Base-by-base conservation (phyloP, 2,888 invertebrate species). In the Ferdinandea cuprea region DNA sequence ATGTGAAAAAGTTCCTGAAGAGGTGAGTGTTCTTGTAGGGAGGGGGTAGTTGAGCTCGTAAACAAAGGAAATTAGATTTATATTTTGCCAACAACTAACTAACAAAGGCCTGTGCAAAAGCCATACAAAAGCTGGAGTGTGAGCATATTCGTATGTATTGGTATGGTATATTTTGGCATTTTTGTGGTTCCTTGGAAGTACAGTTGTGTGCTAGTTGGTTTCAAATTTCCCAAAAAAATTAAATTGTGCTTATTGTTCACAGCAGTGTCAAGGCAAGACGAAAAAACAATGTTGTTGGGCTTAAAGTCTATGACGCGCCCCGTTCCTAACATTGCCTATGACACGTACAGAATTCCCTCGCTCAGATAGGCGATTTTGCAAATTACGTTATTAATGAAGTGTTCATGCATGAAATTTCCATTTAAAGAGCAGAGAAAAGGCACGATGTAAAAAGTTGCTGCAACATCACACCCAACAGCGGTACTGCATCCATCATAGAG, bases 1-100 rank as follows among this genome's bases (percentile, higher is more conserved):
- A 91, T 92, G 94, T 88, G 92, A 93, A 88, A 92, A 93, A 90
- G 92, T 94, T 83, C 92, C 92, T 32, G 94, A 94, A 89, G 94
- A 94, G 93, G 94, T 94, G 90, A 44, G 94, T n/a, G n/a, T 94
- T 52, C 30, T 46, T 30, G 52, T 28, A 21, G 30, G 40, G 40
- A 7, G 7, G 40, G 30, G 40, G 40, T 15, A 15, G 40, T 40
- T 13, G n/a, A n/a, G 13, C 40, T 40, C 7, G 15, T 6, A 56
- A 35, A 65, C 65, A 65, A 69, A 69, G 65, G 48, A 58, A 74
- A 56, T 37, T 56, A 7, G 40, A 56, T 21, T 19, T 50, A 32
- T 56, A 40, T 35, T 8, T 44, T 72, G 54, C 40, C 61, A 50
- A 19, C 9, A 19, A 77, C n/a, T n/a, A n/a, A n/a, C n/a, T n/a